A percentile compares a stretch with the other conserved stretches of the same genome.
These are phyloP conservation scores for Onychorhynchus coronatus DNA, from an alignment of 2,113 vertebrate species.

Conservation along the genomic window DNA sequence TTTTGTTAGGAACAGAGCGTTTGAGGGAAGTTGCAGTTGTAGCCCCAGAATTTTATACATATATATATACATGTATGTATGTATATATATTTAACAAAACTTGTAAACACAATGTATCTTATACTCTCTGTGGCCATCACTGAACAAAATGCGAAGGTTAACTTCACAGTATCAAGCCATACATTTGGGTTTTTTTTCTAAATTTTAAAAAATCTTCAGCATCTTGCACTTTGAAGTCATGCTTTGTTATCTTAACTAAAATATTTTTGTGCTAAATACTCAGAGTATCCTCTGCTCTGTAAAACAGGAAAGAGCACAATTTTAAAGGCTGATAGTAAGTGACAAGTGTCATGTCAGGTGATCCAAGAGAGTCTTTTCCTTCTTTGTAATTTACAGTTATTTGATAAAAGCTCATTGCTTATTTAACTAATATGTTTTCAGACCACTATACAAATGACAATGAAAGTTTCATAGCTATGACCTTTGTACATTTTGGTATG, in stretches of 20 bases:
- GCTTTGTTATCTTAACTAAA: not conserved
- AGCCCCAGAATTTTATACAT: not conserved
- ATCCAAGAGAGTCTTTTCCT: not conserved
- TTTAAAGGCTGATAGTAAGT: not conserved
- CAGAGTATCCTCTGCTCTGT: not conserved
- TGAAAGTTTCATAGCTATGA: not conserved
- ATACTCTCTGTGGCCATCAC: not conserved
- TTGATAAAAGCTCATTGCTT: not conserved
- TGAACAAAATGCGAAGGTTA: not conserved
- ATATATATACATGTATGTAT: rapidly evolving
- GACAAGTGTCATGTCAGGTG: not conserved
- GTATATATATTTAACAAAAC: not conserved
- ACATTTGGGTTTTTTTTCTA: not conserved
- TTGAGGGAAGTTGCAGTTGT: not conserved
- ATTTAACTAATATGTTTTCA: not conserved
- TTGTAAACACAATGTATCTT: not conserved
- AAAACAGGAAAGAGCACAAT: not conserved
- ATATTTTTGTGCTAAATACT: not conserved
- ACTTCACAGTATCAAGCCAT: not conserved
- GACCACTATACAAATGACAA: not conserved
- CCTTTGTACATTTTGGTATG: not conserved
- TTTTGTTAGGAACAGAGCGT: not conserved
- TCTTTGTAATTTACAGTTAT: not conserved
- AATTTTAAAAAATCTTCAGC: not conserved
- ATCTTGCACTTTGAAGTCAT: not conserved